Percentiles rank a stretch among this genome's conserved stretches.
These are phyloP conservation scores for Prinia subflava DNA, from an alignment of 2,113 vertebrate genomes.

Conservation along the genomic window DNA sequence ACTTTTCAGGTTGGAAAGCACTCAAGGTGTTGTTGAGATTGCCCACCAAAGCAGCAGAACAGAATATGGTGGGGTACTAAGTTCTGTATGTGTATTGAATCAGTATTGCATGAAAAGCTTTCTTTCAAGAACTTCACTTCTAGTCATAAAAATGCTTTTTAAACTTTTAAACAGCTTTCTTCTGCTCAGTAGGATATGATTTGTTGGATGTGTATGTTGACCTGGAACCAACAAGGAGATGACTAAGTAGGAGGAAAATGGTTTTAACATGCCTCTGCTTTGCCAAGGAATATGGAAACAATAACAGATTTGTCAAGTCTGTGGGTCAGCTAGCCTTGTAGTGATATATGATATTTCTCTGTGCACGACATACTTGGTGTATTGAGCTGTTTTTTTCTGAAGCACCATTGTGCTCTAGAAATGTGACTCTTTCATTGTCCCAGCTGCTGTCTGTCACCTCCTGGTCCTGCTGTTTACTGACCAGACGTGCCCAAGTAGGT, in stretches of 20 bases:
- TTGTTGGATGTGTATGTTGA: conserved; percentile 34
- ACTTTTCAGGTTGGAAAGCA: background rate
- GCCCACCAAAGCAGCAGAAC: background rate
- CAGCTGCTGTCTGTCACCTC: background rate
- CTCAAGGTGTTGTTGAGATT: background rate
- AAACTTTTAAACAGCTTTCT: conserved; percentile 19
- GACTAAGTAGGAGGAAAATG: conserved; percentile 56
- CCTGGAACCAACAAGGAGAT: conserved; percentile 48
- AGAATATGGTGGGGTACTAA: background rate
- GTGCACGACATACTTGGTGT: background rate
- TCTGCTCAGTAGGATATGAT: conserved; percentile 46
- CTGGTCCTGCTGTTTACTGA: background rate
- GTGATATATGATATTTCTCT: conserved; percentile 37
- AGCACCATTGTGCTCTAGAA: background rate
- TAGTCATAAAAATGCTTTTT: conserved; percentile 20
- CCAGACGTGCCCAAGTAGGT: background rate
- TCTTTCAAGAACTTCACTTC: background rate
- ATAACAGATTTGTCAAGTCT: conserved; percentile 46
- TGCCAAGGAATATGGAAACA: conserved; percentile 58
- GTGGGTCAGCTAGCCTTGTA: conserved; percentile 24
- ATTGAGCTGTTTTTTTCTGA: background rate
- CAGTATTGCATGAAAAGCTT: background rate
- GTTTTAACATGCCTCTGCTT: conserved; percentile 44
- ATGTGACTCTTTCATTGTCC: background rate
- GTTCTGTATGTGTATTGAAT: background rate